These are phyloP conservation scores for Ochotona curzoniae DNA, from an alignment of 2,113 vertebrate genomes.

Conservation along the genomic window DNA sequence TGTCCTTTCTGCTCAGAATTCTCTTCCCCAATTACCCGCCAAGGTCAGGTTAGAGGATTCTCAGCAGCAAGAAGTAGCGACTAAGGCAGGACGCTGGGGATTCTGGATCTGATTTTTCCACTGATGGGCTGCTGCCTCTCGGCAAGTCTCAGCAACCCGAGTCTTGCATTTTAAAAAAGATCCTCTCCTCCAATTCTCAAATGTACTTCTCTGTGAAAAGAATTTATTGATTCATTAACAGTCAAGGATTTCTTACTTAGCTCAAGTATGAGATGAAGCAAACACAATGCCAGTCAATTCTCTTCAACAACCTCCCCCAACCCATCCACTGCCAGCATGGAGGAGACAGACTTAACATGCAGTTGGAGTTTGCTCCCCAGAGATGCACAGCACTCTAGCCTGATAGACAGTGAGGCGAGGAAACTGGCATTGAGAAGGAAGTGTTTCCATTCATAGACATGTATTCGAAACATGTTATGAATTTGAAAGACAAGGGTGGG, in stretches of 20 bases:
- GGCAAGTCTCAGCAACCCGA: neutral
- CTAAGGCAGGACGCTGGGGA: neutral
- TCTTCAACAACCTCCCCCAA: neutral
- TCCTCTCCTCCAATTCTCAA: conserved; percentile 16
- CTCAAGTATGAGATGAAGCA: neutral
- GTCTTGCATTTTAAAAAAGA: neutral
- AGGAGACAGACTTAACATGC: neutral
- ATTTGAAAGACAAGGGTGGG: no score
- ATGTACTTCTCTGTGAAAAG: neutral
- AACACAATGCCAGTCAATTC: neutral
- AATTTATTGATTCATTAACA: neutral
- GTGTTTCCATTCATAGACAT: no score
- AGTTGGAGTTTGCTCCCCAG: neutral
- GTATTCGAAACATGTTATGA: no score
- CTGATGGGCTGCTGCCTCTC: neutral
- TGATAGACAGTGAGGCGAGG: neutral
- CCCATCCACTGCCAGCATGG: neutral
- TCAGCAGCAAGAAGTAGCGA: neutral
- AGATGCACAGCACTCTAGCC: neutral
- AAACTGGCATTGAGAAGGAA: neutral
- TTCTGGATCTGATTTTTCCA: neutral
- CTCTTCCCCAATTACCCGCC: neutral
- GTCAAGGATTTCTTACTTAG: conserved; percentile 19
- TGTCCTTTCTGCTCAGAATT: neutral
- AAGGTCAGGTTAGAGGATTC: neutral